phyloP scores from a whole-genome alignment of 2,888 invertebrate genomes.

The Diaphora mendica region DNA sequence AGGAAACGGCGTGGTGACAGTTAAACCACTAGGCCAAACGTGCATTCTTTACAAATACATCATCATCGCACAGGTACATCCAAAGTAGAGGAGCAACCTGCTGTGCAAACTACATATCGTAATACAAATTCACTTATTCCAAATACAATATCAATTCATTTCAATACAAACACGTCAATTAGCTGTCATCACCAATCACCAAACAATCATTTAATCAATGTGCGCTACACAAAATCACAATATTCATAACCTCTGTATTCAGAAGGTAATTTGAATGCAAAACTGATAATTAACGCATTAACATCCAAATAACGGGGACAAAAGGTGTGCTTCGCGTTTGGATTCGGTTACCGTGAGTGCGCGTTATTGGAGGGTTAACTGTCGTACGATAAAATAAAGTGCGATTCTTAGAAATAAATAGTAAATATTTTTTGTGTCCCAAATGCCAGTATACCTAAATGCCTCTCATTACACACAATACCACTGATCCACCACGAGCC shows the following conservation, averaged over 20 bases:
- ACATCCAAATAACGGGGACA: slow-evolving; percentile 82
- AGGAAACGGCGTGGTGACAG: too few relatives aligned
- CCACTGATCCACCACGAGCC: too few relatives aligned
- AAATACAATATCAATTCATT: slow-evolving; percentile 40
- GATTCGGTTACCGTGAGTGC: slow-evolving; percentile 61
- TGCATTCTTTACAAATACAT: not conserved
- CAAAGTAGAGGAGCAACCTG: not conserved
- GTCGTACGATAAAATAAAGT: slow-evolving; percentile 24
- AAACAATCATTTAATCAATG: slow-evolving; percentile 73
- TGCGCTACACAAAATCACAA: slow-evolving; percentile 75
- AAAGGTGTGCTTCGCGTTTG: slow-evolving; percentile 69
- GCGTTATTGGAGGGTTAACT: slow-evolving; percentile 44
- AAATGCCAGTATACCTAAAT: too few relatives aligned
- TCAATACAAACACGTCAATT: slow-evolving; percentile 56
- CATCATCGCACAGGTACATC: not conserved
- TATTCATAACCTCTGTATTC: slow-evolving; percentile 74
- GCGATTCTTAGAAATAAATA: slow-evolving; percentile 16
- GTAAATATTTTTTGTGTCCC: not conserved
- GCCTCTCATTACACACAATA: too few relatives aligned
- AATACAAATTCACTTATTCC: slow-evolving; percentile 26
- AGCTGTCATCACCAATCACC: slow-evolving; percentile 59
- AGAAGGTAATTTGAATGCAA: slow-evolving; percentile 78
- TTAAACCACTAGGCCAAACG: too few relatives aligned
- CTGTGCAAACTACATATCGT: not conserved
- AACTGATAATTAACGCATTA: slow-evolving; percentile 84